These are phyloP conservation scores for Tretioscincus oriximinensis DNA, from an alignment of 2,113 vertebrate species.

Conservation along the genomic window DNA sequence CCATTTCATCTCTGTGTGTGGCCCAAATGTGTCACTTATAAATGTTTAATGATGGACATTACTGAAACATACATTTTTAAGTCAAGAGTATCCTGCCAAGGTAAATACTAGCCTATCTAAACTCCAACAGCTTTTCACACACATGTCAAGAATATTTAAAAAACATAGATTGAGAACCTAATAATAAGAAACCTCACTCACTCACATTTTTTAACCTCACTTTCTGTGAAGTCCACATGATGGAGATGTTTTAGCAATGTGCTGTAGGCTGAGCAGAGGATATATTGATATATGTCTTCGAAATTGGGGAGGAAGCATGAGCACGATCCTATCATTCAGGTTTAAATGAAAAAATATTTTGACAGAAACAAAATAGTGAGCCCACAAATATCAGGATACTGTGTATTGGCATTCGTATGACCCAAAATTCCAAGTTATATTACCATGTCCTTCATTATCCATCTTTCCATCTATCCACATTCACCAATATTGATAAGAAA, in stretches of 20 bases:
- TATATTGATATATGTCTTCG: background rate
- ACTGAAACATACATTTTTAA: constrained; percentile 1
- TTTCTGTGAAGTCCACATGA: background rate
- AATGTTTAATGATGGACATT: constrained; percentile 40
- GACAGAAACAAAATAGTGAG: background rate
- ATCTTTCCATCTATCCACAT: no score
- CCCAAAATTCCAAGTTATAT: background rate
- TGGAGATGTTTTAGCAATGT: background rate
- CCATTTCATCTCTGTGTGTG: constrained; percentile 12
- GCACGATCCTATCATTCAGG: background rate
- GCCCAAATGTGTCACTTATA: constrained; percentile 32
- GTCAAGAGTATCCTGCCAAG: constrained; percentile 10
- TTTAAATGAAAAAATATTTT: background rate
- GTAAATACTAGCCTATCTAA: constrained; percentile 26
- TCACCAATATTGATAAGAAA: no score
- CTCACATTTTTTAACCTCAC: background rate
- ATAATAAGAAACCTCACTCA: background rate
- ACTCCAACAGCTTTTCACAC: constrained; percentile 13
- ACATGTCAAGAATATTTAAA: constrained; percentile 3
- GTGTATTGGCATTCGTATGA: background rate
- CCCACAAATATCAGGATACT: background rate
- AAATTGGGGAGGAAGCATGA: background rate
- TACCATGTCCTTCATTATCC: no score
- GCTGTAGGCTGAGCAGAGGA: background rate
- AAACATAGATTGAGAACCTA: background rate